Conservation (phyloP, 2,888 invertebrate species). For the Vannuccia rotundouncinata region DNA sequence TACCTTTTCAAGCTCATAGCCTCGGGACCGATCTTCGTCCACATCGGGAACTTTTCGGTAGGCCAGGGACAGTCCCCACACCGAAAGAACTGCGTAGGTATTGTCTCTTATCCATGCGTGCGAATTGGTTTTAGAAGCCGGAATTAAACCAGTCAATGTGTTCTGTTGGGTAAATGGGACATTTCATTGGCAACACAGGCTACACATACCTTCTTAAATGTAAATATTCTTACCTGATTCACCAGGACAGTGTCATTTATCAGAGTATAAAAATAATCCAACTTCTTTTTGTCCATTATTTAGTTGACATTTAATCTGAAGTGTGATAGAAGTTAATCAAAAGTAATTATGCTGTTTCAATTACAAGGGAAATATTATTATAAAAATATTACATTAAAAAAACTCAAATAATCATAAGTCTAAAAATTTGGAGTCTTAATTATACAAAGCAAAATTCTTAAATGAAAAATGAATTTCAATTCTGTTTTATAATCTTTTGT, state of each 20-base stretch:
- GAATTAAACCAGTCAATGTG: conserved; percentile 91
- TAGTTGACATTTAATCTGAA: neutral
- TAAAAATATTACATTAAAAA: too few relatives aligned
- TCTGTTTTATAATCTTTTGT: too few relatives aligned
- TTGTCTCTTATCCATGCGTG: conserved; percentile 99
- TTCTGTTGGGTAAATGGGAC: conserved; percentile 62
- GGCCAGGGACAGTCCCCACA: conserved; percentile 96
- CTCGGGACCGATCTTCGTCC: conserved; percentile 94
- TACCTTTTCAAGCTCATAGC: conserved; percentile 76
- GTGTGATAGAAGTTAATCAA: too few relatives aligned
- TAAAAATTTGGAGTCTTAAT: too few relatives aligned
- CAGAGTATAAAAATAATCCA: conserved; percentile 28
- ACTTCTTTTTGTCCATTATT: conserved; percentile 30
- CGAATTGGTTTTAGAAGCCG: conserved; percentile 64
- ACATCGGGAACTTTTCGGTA: conserved; percentile 97
- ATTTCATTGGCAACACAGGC: neutral
- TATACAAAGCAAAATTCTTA: too few relatives aligned
- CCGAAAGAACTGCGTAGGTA: conserved; percentile 87
- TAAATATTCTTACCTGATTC: conserved; percentile 11
- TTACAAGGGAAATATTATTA: too few relatives aligned
- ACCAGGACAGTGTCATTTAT: conserved; percentile 29
- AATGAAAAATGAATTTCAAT: too few relatives aligned
- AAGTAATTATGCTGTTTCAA: too few relatives aligned
- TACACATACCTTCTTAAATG: neutral
- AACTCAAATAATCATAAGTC: too few relatives aligned